Evolutionary conservation across 2,797 vertebrate species (phyloP), one percentile per base, ranked within the genome.

Genomic region (Halcyon smyrnensis): DNA sequence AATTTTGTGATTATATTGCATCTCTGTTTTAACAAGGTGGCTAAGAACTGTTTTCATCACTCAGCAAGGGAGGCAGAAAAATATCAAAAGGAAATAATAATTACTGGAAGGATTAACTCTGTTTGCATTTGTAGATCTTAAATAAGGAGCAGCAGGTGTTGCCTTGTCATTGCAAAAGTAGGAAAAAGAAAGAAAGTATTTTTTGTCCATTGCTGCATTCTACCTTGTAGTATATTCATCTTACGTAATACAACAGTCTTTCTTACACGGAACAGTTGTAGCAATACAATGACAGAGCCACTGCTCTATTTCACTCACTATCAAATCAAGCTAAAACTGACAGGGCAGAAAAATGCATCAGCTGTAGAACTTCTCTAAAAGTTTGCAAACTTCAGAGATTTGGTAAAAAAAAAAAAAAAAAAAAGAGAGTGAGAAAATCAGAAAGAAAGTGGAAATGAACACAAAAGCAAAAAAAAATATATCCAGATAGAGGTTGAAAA

Each of bases 51-150:
- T 77, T 92, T 81, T 79, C 59, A 80, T 59, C 1, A 1, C 88
- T 73, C 86, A 86, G 80, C 75, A 77, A 79, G 75, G 28, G 60
- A 85, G 51, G 16, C 7, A 75, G 75, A 92, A 85, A 11, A 67
- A 39, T 74, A 81, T 80, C 43, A 60, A 80, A 89, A 85, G 11
- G 48, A 87, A 94, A 89, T 77, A 76, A 84, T 88, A 92, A 94
- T 89, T 92, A 89, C 50, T 57, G 53, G 32, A 79, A 56, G 48
- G 78, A 96, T 94, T 95, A 96, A 83, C 78, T 67, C 88, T 57
- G 48, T 85, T 90, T 92, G 71, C 56, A 50, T 70, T 92, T 93
- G 71, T 74, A 30, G 32, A 54, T 77, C 68, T 90, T 73, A 91
- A 88, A 94, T 77, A 85, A 90, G 77, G 36, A 92, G 64, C 81